phyloP scores from a whole-genome alignment of 2,113 vertebrate genomes.

The Tamias sibiricus region DNA sequence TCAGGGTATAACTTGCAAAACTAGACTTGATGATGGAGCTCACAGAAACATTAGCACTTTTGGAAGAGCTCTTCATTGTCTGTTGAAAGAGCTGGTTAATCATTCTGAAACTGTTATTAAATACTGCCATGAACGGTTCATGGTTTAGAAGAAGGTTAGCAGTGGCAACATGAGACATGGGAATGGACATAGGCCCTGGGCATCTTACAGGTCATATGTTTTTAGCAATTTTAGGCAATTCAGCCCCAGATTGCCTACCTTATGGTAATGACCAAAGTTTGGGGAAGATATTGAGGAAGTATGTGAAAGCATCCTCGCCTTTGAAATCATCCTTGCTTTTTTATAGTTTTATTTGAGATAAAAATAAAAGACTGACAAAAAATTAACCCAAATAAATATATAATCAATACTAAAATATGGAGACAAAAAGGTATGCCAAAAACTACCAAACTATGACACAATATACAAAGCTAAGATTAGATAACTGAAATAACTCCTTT shows the following conservation, averaged over 20 bases:
- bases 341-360: neutral
- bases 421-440: neutral
- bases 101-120: slow-evolving; percentile 13
- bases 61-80: slow-evolving; percentile 4
- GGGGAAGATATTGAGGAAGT: neutral
- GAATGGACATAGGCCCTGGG: neutral
- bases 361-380: neutral
- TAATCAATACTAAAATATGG: neutral
- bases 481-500: neutral
- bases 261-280: neutral
- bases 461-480: neutral
- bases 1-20: neutral
- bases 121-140: neutral
- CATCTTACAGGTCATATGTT: neutral
- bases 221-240: no score
- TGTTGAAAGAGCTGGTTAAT: neutral
- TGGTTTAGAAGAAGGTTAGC: neutral
- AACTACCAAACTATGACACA: neutral
- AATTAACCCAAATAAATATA: neutral
- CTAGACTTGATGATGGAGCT: neutral
- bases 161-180: neutral
- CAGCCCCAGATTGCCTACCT: neutral
- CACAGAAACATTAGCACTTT: neutral
- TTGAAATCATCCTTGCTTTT: neutral
- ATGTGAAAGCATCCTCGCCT: neutral